Evolutionary conservation across 2,113 vertebrate genomes (phyloP).

Genomic region (Pleuronectes platessa): DNA sequence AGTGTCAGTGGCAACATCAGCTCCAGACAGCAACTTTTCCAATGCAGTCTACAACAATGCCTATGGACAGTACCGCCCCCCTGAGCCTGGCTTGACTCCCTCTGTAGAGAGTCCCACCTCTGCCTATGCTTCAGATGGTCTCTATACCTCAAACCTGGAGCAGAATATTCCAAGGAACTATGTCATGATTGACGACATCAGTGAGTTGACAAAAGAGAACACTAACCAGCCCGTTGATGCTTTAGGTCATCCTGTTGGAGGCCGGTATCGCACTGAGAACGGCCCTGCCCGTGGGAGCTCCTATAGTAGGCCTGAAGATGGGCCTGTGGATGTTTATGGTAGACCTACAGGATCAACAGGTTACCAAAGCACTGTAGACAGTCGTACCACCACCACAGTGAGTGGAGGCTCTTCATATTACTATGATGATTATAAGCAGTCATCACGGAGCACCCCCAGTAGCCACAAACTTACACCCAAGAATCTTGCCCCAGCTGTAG

Average conservation of each 20-base stretch:
- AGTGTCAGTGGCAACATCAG: constrained; percentile 86
- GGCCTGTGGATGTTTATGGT: constrained; percentile 87
- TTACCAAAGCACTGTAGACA: constrained; percentile 72
- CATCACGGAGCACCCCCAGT: constrained; percentile 83
- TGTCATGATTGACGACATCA: constrained; percentile 99
- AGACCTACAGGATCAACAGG: constrained; percentile 77
- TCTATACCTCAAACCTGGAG: constrained; percentile 94
- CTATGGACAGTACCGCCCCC: constrained; percentile 87
- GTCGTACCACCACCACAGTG: constrained; percentile 71
- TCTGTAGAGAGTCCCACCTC: constrained; percentile 85
- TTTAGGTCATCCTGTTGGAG: constrained; percentile 72
- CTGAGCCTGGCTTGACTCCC: constrained; percentile 85
- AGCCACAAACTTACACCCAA: constrained; percentile 92
- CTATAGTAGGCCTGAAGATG: constrained; percentile 88
- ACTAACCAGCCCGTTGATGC: constrained; percentile 80
- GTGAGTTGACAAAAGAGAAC: constrained; percentile 95
- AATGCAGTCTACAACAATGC: constrained; percentile 80
- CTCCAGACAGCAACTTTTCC: constrained; percentile 83
- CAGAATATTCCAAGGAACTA: constrained; percentile 98
- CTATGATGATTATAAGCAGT: constrained; percentile 91
- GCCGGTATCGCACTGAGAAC: constrained; percentile 84
- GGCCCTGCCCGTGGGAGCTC: constrained; percentile 84
- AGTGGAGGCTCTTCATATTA: constrained; percentile 85
- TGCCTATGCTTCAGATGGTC: constrained; percentile 88
- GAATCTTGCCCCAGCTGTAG: constrained; percentile 91